Evolutionary conservation across 2,113 vertebrate genomes (phyloP), one percentile per base, ranked within the genome.

Genomic region (Mystacornis crossleyi): DNA sequence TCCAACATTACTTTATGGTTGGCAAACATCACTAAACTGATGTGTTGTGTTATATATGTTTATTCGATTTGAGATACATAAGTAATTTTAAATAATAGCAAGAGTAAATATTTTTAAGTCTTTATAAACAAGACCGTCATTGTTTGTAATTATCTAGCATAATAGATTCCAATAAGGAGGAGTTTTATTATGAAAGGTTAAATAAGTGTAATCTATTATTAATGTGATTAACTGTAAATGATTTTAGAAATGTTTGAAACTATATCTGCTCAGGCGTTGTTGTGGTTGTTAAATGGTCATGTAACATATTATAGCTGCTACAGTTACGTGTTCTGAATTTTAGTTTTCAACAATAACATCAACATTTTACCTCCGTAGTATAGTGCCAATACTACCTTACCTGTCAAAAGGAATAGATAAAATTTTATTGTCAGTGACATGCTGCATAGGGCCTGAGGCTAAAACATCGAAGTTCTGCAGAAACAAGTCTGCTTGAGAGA

Each of bases 1-100:
- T 65, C n/a, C 40, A 48, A 9, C 4, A 48, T n/a, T 28, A 14
- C 6, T 64, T 2, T 31, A 26, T 17, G 13, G 16, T 47, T 65
- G 20, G 50, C 5, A 92, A 88, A 45, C 19, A 29, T 70, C 25
- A 48, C 14, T 62, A 53, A 90, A 89, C 4, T 2, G 1, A 6
- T 50, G 33, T 3, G 3, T 18, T 0, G 0, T 36, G 4, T 38
- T 65, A 18, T 10, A 28, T 34, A 6, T 25, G 6, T 47, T 71
- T 43, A 53, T 73, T 42, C 86, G 6, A 31, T 77, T 53, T 77
- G 36, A 62, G 25, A 73, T 57, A 42, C 4, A 28, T 67, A 50
- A 0, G 0, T 23, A 5, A 6, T 40, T 84, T 78, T 51, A 55
- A 75, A 67, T 61, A 45, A 78, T 28, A 74, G 14, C 25, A 84